Evolutionary conservation across 2,888 invertebrate species (phyloP).

Genomic region (Amiota mariae): DNA sequence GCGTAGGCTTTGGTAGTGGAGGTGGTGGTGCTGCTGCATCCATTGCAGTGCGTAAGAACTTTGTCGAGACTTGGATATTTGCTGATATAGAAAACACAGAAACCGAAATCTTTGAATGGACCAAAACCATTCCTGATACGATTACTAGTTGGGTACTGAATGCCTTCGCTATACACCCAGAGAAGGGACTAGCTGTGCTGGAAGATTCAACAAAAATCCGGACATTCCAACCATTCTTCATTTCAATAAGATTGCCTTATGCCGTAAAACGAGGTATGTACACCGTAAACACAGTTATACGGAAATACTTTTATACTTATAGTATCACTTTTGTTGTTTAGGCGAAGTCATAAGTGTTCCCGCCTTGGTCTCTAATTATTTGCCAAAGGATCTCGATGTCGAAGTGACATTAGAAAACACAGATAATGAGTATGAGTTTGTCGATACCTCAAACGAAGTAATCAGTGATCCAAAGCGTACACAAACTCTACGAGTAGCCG

Average conservation of each 20-base stretch:
- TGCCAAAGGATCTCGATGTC: constrained; percentile 82
- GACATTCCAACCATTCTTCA: constrained; percentile 87
- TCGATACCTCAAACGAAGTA: constrained; percentile 88
- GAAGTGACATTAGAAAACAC: constrained; percentile 88
- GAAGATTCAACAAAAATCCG: constrained; percentile 79
- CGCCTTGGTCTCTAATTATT: constrained; percentile 89
- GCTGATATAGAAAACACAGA: constrained; percentile 72
- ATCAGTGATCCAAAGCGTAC: constrained; percentile 88
- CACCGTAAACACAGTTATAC: neutral
- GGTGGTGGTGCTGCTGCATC: constrained; percentile 32
- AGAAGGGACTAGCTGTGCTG: constrained; percentile 83
- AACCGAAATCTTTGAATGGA: constrained; percentile 58
- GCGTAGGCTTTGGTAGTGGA: constrained; percentile 21
- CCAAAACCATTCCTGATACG: constrained; percentile 81
- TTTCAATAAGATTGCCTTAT: constrained; percentile 89
- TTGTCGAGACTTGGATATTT: constrained; percentile 83
- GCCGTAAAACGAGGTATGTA: constrained; percentile 82
- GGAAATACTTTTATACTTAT: neutral
- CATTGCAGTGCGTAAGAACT: constrained; percentile 76
- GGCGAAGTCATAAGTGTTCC: constrained; percentile 90
- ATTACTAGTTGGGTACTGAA: constrained; percentile 88
- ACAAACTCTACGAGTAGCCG: constrained; percentile 79
- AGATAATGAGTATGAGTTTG: constrained; percentile 86
- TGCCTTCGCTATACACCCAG: constrained; percentile 84
- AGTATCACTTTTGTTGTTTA: constrained; percentile 24